Percentiles rank a stretch among this genome's conserved stretches.
phyloP scores from a whole-genome alignment of 1,140 invertebrate genomes.

The Hypothenemus hampei region DNA sequence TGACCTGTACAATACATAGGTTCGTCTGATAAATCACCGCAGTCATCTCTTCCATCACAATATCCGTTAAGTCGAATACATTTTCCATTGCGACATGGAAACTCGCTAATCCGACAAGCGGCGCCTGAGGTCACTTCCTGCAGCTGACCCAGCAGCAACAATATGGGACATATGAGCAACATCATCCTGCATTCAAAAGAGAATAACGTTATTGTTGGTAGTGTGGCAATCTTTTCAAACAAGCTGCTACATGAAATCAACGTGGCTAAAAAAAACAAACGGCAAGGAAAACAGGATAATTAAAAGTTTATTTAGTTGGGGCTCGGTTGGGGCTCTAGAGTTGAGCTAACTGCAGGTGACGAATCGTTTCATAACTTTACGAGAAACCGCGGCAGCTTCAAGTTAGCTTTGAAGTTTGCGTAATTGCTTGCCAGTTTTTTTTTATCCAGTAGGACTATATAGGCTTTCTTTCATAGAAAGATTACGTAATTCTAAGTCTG shows the following conservation, averaged over 20 bases:
- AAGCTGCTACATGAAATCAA: too few species aligned
- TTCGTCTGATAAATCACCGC: constrained; percentile 78
- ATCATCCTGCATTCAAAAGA: constrained; percentile 34
- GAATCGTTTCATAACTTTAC: constrained; percentile 16
- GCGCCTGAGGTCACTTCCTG: constrained; percentile 38
- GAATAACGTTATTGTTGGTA: background rate
- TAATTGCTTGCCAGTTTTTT: constrained; percentile 27
- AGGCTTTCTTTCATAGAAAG: constrained; percentile 1
- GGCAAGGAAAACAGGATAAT: background rate
- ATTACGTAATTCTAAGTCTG: constrained; percentile 3
- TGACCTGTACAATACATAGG: constrained; percentile 71
- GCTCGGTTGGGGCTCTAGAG: background rate
- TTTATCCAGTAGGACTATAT: constrained; percentile 1
- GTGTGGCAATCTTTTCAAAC: too few species aligned
- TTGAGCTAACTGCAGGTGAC: constrained; percentile 22
- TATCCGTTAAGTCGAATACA: constrained; percentile 80
- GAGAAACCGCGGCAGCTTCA: constrained; percentile 2
- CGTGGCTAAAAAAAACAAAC: background rate
- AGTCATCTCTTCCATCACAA: constrained; percentile 79
- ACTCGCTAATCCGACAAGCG: constrained; percentile 73
- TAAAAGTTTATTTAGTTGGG: constrained; percentile 6
- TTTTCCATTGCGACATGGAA: constrained; percentile 69
- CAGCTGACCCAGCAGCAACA: constrained; percentile 32
- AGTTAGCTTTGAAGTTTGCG: constrained; percentile 26
- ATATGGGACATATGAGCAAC: constrained; percentile 25